Percentiles rank a stretch among this genome's conserved stretches.
Evolutionary conservation across 2,113 vertebrate species (phyloP).

Genomic region (Bubalus kerabau): DNA sequence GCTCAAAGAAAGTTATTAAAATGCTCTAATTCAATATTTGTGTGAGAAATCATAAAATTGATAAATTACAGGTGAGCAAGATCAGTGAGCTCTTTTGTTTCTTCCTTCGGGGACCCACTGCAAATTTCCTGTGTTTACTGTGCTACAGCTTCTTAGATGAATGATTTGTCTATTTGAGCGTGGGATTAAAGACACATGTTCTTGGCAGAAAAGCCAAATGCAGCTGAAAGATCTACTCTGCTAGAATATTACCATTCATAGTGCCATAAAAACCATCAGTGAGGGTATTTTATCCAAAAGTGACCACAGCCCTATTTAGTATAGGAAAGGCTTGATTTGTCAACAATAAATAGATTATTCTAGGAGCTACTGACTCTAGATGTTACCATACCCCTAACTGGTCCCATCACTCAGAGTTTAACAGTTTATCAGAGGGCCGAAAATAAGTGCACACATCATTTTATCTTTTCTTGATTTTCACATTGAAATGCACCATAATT

Average conservation of each 20-base stretch:
- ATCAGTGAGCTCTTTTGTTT: conserved; percentile 2
- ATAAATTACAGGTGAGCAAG: conserved; percentile 57
- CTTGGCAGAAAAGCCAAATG: not conserved
- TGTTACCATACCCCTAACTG: not conserved
- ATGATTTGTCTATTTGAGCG: conserved; percentile 28
- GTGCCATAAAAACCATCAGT: not conserved
- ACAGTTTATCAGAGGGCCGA: not conserved
- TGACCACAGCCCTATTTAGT: not conserved
- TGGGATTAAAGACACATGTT: conserved; percentile 23
- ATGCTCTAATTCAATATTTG: conserved; percentile 61
- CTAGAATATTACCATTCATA: not conserved
- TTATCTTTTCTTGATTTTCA: conserved; percentile 19
- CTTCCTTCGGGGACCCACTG: not conserved
- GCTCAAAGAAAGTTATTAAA: conserved; percentile 62
- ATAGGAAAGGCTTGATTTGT: not conserved
- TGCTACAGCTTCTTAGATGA: not conserved
- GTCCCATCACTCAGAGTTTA: not conserved
- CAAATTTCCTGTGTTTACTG: not conserved
- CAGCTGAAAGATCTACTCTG: not conserved
- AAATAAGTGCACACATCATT: not conserved
- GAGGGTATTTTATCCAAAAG: not conserved
- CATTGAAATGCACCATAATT: not conserved
- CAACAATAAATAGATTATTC: not conserved
- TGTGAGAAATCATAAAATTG: conserved; percentile 63
- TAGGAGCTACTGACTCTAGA: not conserved